phyloP scores from a whole-genome alignment of 2,113 vertebrate genomes.

The Limanda limanda region DNA sequence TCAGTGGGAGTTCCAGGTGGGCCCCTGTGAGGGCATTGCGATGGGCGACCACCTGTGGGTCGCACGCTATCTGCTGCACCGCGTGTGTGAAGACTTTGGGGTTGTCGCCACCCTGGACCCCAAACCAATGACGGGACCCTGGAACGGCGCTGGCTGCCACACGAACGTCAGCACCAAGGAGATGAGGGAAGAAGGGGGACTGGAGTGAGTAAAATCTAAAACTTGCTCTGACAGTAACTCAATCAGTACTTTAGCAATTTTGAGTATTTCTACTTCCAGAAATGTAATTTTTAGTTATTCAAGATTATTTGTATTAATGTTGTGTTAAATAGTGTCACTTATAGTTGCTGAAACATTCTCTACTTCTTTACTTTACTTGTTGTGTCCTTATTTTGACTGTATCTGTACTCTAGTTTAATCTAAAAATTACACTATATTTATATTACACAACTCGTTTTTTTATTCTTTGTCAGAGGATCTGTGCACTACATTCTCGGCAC shows the following conservation, averaged over 20 bases:
- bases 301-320: too few species aligned
- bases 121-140: slow-evolving; percentile 81
- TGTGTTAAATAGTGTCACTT: too few species aligned
- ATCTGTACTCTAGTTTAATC: not conserved
- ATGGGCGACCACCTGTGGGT: slow-evolving; percentile 91
- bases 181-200: slow-evolving; percentile 71
- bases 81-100: slow-evolving; percentile 83
- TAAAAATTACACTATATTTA: too few species aligned
- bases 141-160: slow-evolving; percentile 75
- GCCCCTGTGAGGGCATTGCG: slow-evolving; percentile 76
- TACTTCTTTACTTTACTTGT: too few species aligned
- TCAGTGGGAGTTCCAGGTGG: slow-evolving; percentile 78
- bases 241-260: too few species aligned
- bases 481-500: too few species aligned
- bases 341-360: too few species aligned
- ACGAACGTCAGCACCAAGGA: slow-evolving; percentile 81
- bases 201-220: slow-evolving; percentile 52
- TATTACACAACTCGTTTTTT: too few species aligned
- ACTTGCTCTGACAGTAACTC: too few species aligned
- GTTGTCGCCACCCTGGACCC: slow-evolving; percentile 80
- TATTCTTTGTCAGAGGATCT: too few species aligned
- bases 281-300: too few species aligned
- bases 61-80: slow-evolving; percentile 87
- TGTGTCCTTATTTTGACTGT: not conserved
- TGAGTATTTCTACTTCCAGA: too few species aligned